Conservation (phyloP, 2,797 vertebrate species). For the Limnodromus scolopaceus region DNA sequence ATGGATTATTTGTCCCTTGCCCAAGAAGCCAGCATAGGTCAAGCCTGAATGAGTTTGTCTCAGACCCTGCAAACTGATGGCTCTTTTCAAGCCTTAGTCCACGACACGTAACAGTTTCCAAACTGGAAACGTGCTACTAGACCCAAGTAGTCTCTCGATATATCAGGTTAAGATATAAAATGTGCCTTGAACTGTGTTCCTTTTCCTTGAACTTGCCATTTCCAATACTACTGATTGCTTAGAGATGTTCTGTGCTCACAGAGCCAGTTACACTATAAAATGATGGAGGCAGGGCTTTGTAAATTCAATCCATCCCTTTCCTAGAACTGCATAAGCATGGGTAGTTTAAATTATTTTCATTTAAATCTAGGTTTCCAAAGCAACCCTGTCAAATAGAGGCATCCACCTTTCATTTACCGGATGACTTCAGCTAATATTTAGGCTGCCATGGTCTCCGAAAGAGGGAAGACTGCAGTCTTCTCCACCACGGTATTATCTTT, state of each 20-base stretch:
- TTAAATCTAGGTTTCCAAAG: constrained; percentile 34
- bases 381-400: neutral
- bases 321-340: neutral
- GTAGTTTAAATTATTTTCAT: neutral
- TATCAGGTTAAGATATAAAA: neutral
- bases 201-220: neutral
- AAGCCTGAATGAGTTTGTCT: constrained; percentile 47
- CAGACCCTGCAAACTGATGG: neutral
- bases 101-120: neutral
- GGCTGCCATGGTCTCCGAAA: neutral
- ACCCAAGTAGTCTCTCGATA: neutral
- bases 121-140: neutral
- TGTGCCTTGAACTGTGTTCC: neutral
- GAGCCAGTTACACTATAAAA: neutral
- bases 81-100: neutral
- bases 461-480: neutral
- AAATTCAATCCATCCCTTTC: neutral
- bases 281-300: neutral
- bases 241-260: neutral
- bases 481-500: neutral
- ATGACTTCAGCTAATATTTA: constrained; percentile 20
- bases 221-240: neutral
- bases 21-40: constrained; percentile 63
- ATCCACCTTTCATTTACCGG: neutral
- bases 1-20: constrained; percentile 69